Percentiles rank a stretch among this genome's conserved stretches.
Evolutionary conservation across 2,113 vertebrate genomes (phyloP).

Genomic region (Tupaia chinensis): DNA sequence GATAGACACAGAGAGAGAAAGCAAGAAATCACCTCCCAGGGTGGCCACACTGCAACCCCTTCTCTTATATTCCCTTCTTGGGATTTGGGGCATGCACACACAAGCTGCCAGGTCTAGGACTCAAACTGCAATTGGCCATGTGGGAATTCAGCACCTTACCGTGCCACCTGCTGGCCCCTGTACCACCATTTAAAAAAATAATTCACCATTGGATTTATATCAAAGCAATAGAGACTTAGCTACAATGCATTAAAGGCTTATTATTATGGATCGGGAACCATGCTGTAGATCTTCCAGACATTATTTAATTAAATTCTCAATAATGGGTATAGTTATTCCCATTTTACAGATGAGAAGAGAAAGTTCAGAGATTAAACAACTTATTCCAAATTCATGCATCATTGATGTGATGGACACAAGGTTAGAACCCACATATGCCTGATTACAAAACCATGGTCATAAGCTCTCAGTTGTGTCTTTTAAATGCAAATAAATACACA

Average conservation of each 20-base stretch:
- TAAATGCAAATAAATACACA: neutral
- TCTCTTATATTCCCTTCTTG: no score
- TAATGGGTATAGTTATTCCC: neutral
- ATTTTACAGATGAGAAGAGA: conserved; percentile 19
- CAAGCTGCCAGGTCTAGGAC: no score
- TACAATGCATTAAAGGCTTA: neutral
- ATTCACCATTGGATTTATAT: neutral
- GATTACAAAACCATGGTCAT: neutral
- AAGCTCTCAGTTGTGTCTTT: neutral
- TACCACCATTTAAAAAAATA: neutral
- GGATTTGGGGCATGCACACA: no score
- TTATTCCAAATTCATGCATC: neutral
- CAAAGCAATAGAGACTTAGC: neutral
- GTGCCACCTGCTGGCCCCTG: no score
- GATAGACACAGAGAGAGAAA: no score
- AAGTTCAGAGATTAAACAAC: neutral
- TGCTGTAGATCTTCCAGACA: neutral
- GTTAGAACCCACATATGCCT: neutral
- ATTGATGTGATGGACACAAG: neutral
- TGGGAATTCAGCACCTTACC: no score
- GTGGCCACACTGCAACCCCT: no score
- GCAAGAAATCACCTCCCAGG: no score
- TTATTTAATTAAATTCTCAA: conserved; percentile 31
- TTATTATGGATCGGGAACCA: neutral
- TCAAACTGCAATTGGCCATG: no score